Percentiles rank a stretch among this genome's conserved stretches.
Evolutionary conservation across 1,140 invertebrate species (phyloP).

Genomic region (Drosophila teissieri): DNA sequence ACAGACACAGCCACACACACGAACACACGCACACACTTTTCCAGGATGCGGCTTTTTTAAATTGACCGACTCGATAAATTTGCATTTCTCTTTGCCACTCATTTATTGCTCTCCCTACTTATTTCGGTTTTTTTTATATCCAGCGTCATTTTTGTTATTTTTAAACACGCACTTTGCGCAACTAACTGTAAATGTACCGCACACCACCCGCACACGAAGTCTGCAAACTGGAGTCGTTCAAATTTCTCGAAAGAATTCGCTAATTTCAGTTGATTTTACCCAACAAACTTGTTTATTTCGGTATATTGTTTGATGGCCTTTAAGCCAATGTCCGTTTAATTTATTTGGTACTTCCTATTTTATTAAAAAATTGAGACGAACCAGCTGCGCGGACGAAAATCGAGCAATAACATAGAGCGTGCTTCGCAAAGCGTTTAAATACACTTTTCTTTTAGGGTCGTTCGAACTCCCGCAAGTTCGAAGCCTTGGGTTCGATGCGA

Average conservation of each 20-base stretch:
- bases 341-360: constrained; percentile 12
- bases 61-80: constrained; percentile 15
- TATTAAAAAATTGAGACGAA: neutral
- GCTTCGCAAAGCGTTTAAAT: constrained; percentile 19
- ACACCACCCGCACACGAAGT: constrained; percentile 25
- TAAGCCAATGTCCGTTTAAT: constrained; percentile 3
- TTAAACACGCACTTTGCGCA: constrained; percentile 66
- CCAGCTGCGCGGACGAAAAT: constrained; percentile 18
- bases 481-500: constrained; percentile 1
- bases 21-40: constrained; percentile 41
- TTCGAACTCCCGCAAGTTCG: constrained; percentile 4
- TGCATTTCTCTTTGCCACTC: constrained; percentile 25
- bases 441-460: neutral
- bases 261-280: neutral
- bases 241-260: neutral
- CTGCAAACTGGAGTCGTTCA: neutral
- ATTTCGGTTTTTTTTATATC: constrained; percentile 12
- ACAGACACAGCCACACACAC: constrained; percentile 34
- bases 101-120: constrained; percentile 20
- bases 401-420: constrained; percentile 23
- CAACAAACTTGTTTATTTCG: neutral
- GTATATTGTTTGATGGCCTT: neutral
- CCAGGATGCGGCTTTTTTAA: constrained; percentile 75
- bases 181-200: constrained; percentile 67
- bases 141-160: constrained; percentile 55